These are phyloP conservation scores for Scalopus aquaticus DNA, from an alignment of 2,113 vertebrate species.

Conservation along the genomic window DNA sequence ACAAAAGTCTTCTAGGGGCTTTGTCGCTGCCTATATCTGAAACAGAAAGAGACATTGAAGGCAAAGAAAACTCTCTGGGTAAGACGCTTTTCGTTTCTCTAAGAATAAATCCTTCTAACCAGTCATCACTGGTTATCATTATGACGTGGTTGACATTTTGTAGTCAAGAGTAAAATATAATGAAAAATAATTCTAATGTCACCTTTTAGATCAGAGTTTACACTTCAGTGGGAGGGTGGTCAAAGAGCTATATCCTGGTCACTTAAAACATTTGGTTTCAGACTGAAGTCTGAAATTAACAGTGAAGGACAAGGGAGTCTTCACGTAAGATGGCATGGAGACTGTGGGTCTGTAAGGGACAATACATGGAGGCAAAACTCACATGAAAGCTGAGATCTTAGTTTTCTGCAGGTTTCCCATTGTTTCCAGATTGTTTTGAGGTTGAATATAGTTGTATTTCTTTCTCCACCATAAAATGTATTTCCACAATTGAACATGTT, in stretches of 20 bases:
- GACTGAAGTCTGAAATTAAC: background rate
- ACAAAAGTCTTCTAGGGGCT: slow-evolving; percentile 89
- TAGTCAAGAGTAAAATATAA: background rate
- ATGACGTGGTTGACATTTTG: background rate
- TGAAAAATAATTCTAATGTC: background rate
- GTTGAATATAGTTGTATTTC: background rate
- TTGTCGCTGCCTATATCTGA: slow-evolving; percentile 77
- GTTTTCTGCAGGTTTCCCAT: background rate
- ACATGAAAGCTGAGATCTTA: background rate
- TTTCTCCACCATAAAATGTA: background rate
- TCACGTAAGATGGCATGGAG: too few species aligned
- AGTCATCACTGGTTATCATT: background rate
- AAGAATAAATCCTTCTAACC: background rate
- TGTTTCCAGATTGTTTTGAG: background rate
- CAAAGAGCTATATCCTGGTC: background rate
- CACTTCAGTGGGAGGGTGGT: background rate
- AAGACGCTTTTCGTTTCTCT: slow-evolving; percentile 74
- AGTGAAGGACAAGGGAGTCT: background rate
- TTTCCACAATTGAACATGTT: background rate
- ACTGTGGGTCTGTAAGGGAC: accelerated
- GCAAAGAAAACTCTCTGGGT: slow-evolving; percentile 86
- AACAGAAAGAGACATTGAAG: slow-evolving; percentile 68
- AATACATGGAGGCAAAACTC: accelerated
- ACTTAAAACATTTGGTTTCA: background rate
- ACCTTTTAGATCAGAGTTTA: background rate